These are phyloP conservation scores for Fulmarus glacialis DNA, from an alignment of 2,113 vertebrate species.

Conservation along the genomic window DNA sequence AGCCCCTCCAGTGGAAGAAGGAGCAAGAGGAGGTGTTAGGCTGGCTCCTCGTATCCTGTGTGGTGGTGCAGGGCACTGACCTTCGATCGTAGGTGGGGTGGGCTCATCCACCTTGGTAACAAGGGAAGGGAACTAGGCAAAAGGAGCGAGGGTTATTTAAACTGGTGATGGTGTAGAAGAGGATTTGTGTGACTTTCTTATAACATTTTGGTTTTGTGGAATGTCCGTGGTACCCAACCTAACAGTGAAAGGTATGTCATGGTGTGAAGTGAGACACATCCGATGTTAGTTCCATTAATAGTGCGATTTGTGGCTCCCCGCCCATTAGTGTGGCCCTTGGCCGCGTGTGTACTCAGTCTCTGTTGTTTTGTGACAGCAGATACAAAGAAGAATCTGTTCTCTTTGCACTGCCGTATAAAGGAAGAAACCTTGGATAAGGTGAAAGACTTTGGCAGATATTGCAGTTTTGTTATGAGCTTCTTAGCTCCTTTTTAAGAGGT, in stretches of 20 bases:
- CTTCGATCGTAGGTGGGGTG: background rate
- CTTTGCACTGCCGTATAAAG: background rate
- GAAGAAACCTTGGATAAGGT: background rate
- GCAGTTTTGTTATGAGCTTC: background rate
- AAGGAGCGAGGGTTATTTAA: background rate
- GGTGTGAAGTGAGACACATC: background rate
- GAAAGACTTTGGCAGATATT: background rate
- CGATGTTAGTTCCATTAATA: background rate
- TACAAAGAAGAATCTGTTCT: background rate
- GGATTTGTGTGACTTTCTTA: background rate
- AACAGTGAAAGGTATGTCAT: background rate
- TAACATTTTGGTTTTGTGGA: background rate
- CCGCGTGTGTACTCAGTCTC: background rate
- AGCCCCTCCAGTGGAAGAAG: background rate
- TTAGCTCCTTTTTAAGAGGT: background rate
- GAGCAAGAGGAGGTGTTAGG: background rate
- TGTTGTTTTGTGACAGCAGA: background rate
- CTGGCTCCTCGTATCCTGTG: background rate
- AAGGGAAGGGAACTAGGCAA: background rate
- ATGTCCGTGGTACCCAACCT: background rate
- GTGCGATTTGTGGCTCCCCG: background rate
- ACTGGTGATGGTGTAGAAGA: background rate
- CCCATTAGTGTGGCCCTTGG: background rate
- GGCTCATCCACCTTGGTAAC: background rate
- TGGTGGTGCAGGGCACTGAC: background rate